Evolutionary conservation across 2,797 vertebrate genomes (phyloP), one percentile per base, ranked within the genome.

Genomic region (Scomberomorus guttatus): DNA sequence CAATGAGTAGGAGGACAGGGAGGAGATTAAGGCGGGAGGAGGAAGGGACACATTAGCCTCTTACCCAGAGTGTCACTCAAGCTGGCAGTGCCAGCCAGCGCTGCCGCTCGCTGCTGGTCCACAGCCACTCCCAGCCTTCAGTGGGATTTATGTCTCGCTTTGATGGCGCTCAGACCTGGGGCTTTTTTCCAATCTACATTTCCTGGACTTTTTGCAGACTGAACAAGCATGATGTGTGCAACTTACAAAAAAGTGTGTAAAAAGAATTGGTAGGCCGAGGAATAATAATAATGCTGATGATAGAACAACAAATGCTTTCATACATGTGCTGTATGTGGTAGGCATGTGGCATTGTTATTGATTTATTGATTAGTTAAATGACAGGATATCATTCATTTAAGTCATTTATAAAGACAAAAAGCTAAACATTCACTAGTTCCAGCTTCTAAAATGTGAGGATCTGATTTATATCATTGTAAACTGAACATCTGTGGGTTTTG

Each of bases 41-140:
- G 82, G 82, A 88, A 85, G 80, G 77, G 86, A 82, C 81, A 87
- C 76, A 87, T 90, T 90, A 89, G 80, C 82, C 82, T 91, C 83
- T 90, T 77, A 86, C 68, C 76, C 81, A 9, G 62, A 72, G 76
- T 75, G 84, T 84, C 91, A 88, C 76, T 93, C 83, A 87, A 37
- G 51, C 64, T 79, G 83, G 76, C 72, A 81, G 75, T 75, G 83
- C 61, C 62, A 62, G 77, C 77, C 67, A 78, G 72, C 13, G 6
- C 71, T 51, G 67, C 52, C 32, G 46, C 65, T 79, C 6, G 13
- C 81, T 77, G 59, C 80, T 85, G 81, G 62, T 65, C 74, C 80
- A 75, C 62, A 69, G 74, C 85, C 82, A 75, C 82, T 83, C 81
- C 69, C 69, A 72, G 64, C 55, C 46, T 81, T 85, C 82, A 80